These are phyloP conservation scores for Sisor rabdophorus DNA, from an alignment of 2,113 vertebrate species.

Conservation along the genomic window DNA sequence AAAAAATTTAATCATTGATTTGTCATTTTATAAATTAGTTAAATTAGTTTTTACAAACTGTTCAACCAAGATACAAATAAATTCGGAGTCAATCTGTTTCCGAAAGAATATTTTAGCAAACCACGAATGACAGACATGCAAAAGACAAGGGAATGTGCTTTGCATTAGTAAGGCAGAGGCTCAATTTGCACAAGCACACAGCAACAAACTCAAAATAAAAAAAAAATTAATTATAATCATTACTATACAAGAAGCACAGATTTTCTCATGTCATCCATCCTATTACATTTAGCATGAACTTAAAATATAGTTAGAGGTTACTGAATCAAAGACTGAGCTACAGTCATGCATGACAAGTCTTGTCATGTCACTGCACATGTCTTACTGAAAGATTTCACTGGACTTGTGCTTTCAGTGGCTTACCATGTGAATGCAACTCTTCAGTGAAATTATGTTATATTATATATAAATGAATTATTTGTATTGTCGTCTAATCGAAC, in stretches of 20 bases:
- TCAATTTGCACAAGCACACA: not conserved
- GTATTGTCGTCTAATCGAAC: too few relatives aligned
- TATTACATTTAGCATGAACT: not conserved
- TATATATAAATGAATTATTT: too few relatives aligned
- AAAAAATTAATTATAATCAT: not conserved
- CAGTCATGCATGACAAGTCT: not conserved
- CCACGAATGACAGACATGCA: slow-evolving; percentile 1
- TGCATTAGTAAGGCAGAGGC: slow-evolving; percentile 12
- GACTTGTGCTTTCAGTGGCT: not conserved
- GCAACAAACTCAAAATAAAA: not conserved
- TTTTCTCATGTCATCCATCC: not conserved
- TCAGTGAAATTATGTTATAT: not conserved
- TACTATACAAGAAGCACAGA: not conserved
- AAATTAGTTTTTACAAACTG: not conserved
- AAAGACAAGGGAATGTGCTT: not conserved
- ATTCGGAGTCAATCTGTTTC: not conserved
- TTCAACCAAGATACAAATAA: not conserved
- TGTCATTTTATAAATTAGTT: not conserved
- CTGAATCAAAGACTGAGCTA: not conserved
- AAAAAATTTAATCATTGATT: not conserved
- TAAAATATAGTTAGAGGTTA: not conserved
- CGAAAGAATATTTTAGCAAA: not conserved
- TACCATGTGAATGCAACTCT: not conserved
- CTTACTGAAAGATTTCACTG: not conserved
- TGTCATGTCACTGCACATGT: not conserved